phyloP scores from a whole-genome alignment of 92 coral and sea anemone genomes.

The Palythoa grandis region DNA sequence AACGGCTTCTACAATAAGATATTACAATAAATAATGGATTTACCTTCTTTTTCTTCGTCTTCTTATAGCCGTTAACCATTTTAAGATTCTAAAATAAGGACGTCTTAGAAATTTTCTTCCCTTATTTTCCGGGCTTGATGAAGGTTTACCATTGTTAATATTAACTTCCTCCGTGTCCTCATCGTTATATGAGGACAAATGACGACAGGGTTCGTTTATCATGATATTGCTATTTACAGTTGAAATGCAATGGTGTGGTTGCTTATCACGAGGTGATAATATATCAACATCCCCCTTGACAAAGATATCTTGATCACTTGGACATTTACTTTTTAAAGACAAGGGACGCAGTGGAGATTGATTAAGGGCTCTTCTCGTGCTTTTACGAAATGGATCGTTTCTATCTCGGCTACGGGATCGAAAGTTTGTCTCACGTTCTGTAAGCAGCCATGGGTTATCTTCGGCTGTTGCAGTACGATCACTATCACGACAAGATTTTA shows the following conservation, averaged over 20 bases:
- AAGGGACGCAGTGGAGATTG: background rate
- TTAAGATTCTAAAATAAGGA: constrained; percentile 11
- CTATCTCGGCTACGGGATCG: constrained; percentile 44
- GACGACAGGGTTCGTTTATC: background rate
- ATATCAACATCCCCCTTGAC: background rate
- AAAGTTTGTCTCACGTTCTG: constrained; percentile 22
- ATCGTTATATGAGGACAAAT: background rate
- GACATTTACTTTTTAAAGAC: background rate
- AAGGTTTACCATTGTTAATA: background rate
- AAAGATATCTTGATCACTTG: background rate
- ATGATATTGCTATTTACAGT: background rate
- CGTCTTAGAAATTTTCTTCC: background rate
- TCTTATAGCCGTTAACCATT: constrained; percentile 19
- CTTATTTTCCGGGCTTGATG: background rate
- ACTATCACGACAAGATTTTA: background rate
- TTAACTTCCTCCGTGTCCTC: background rate
- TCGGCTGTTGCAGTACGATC: background rate
- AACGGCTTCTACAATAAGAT: background rate
- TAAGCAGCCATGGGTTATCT: background rate
- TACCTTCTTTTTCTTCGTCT: constrained; percentile 26
- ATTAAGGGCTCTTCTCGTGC: background rate
- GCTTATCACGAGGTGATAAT: background rate
- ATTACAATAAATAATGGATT: background rate
- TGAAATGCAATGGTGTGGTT: background rate
- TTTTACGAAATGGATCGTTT: constrained; percentile 20